A percentile compares a stretch with the other conserved stretches of the same genome.
These are phyloP conservation scores for Mythimna lalbum DNA, from an alignment of 2,888 invertebrate species.

Conservation along the genomic window DNA sequence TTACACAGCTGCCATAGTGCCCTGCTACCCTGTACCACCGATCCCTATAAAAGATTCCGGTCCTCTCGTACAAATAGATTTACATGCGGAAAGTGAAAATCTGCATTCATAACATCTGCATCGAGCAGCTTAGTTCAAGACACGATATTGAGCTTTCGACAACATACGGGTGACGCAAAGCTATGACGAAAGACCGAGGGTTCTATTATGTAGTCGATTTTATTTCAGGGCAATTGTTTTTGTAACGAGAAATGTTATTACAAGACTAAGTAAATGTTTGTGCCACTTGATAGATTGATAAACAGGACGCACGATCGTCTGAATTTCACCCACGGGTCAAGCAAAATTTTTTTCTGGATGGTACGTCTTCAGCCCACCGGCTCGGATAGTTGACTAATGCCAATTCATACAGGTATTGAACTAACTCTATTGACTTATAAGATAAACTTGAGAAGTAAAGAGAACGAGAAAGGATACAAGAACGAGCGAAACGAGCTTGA, in stretches of 20 bases:
- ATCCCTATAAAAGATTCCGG: background rate
- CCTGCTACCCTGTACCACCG: background rate
- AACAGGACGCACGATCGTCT: background rate
- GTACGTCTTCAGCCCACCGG: too few species aligned
- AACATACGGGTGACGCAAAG: constrained; percentile 5
- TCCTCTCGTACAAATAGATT: background rate
- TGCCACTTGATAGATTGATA: background rate
- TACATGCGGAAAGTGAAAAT: constrained; percentile 17
- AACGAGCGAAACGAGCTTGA: too few species aligned
- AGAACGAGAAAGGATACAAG: too few species aligned
- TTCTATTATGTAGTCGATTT: background rate
- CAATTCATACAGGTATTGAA: too few species aligned
- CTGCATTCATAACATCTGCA: constrained; percentile 33
- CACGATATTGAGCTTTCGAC: constrained; percentile 23
- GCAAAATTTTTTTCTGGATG: too few species aligned
- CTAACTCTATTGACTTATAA: too few species aligned
- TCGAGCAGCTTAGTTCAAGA: background rate
- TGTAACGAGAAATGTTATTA: background rate
- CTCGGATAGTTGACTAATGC: too few species aligned
- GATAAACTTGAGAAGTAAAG: too few species aligned
- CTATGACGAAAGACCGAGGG: background rate
- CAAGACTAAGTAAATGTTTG: background rate
- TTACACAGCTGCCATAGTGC: background rate
- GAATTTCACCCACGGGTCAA: background rate
- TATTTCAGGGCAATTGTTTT: background rate